Percentiles rank a stretch among this genome's conserved stretches.
phyloP scores from a whole-genome alignment of 2,888 invertebrate genomes.

The Microlaimidae sp. region DNA sequence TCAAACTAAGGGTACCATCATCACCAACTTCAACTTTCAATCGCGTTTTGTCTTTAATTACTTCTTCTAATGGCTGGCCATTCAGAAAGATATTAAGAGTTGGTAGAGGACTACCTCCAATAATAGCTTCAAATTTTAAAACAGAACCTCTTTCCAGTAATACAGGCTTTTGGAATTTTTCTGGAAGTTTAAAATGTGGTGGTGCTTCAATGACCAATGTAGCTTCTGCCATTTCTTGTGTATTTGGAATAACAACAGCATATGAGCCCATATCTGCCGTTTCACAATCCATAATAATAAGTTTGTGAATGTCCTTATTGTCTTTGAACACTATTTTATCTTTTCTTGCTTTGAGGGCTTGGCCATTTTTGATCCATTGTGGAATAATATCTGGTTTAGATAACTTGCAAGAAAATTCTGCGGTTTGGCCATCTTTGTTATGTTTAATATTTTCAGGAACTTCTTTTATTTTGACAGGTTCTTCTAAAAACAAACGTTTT shows the following conservation, averaged over 20 bases:
- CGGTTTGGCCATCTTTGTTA: not conserved
- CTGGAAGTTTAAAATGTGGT: not conserved
- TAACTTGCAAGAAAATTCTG: not conserved
- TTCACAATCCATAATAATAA: not conserved
- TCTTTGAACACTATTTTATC: not conserved
- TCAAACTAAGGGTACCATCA: conserved; percentile 22
- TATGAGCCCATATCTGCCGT: not conserved
- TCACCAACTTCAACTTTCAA: conserved; percentile 5
- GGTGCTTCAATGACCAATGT: not conserved
- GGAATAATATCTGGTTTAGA: not conserved
- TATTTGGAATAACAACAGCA: not conserved
- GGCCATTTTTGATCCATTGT: not conserved
- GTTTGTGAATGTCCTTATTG: not conserved
- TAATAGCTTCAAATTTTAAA: not conserved
- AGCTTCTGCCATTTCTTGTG: not conserved
- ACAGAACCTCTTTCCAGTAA: not conserved
- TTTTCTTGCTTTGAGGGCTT: not conserved
- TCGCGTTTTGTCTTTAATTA: not conserved
- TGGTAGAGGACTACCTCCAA: conserved; percentile 6
- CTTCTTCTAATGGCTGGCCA: not conserved
- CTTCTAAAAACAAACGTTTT: not conserved
- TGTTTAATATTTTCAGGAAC: not conserved
- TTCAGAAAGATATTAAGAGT: not conserved
- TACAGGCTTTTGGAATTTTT: not conserved
- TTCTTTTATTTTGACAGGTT: not conserved